Conservation (phyloP, 2,888 invertebrate genomes). For the Tanypteryx hageni region DNA sequence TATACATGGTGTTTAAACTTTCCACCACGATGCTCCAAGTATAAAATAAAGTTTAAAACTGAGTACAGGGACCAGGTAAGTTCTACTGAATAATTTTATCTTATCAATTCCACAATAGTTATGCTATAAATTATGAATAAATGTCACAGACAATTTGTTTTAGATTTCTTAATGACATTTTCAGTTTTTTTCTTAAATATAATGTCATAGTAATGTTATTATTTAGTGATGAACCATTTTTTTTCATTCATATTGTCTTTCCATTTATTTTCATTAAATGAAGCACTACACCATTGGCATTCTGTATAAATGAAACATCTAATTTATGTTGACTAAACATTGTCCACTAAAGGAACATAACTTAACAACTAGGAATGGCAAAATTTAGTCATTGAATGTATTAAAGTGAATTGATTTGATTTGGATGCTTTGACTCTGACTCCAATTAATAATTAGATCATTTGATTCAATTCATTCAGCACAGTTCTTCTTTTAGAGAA, state of each 20-base stretch:
- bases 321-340: too few species aligned
- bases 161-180: background rate
- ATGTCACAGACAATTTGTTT: background rate
- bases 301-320: too few species aligned
- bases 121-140: too few species aligned
- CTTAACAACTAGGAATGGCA: too few species aligned
- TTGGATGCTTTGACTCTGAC: too few species aligned
- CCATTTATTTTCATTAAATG: conserved; percentile 14
- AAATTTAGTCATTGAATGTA: too few species aligned
- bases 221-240: background rate
- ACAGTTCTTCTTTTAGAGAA: too few species aligned
- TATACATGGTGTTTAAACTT: conserved; percentile 91
- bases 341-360: too few species aligned
- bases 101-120: too few species aligned
- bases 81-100: background rate
- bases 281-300: background rate
- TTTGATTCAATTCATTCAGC: too few species aligned
- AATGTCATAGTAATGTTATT: background rate
- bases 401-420: too few species aligned
- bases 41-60: conserved; percentile 86
- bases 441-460: too few species aligned
- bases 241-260: background rate
- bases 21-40: conserved; percentile 91
- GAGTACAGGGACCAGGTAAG: conserved; percentile 84
- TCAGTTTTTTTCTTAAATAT: background rate